These are phyloP conservation scores for Spheniscus mendiculus DNA, from an alignment of 2,113 vertebrate species.

Conservation along the genomic window DNA sequence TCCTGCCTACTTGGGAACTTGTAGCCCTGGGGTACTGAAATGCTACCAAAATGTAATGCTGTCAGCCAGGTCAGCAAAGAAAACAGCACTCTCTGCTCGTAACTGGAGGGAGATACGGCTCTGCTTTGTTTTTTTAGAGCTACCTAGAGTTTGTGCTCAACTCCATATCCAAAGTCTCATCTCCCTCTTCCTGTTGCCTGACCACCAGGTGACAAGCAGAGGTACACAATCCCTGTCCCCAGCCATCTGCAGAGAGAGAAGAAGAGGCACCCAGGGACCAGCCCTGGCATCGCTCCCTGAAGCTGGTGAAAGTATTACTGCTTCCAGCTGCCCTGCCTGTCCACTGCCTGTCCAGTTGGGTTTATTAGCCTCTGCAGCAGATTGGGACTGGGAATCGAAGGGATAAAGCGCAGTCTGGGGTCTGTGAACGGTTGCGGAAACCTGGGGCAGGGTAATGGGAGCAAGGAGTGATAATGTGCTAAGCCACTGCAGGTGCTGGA, in stretches of 20 bases:
- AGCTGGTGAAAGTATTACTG: not conserved
- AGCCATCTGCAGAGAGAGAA: not conserved
- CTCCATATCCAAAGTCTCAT: not conserved
- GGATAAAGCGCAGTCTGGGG: not conserved
- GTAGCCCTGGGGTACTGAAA: not conserved
- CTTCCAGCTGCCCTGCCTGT: constrained; percentile 2
- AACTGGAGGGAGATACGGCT: not conserved
- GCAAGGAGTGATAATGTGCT: not conserved
- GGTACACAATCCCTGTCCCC: not conserved
- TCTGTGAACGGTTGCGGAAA: not conserved
- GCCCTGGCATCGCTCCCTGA: not conserved
- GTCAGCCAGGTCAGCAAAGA: not conserved
- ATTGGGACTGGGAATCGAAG: not conserved
- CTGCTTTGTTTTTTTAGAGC: not conserved
- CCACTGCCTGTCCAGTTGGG: not conserved
- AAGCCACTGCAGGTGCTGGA: constrained; percentile 8
- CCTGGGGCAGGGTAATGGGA: not conserved
- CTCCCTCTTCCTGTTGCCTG: not conserved
- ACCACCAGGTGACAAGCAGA: constrained; percentile 5
- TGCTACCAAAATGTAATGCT: not conserved
- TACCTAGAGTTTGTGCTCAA: not conserved
- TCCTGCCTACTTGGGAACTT: not conserved
- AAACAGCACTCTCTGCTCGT: not conserved
- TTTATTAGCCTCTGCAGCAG: constrained; percentile 10
- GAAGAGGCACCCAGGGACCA: not conserved